Base-by-base conservation (phyloP, 2,113 vertebrate genomes). In the Monarcha castaneiventris region DNA sequence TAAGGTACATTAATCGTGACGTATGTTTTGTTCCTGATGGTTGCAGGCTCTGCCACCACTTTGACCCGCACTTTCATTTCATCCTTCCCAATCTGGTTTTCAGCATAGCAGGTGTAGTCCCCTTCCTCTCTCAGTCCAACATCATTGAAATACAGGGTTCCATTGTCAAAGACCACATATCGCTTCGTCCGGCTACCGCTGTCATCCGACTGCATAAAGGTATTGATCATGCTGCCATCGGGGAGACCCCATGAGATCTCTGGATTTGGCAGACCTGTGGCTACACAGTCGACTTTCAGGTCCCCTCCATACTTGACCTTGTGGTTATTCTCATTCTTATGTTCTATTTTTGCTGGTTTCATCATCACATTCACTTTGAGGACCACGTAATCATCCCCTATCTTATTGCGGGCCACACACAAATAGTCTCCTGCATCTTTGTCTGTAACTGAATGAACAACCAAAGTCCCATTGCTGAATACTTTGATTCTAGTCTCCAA, bases 161-260 rank as follows among this genome's bases (percentile, higher is more conserved):
- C 99, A 9, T 99, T 99, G 94, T 98, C 87, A 20, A 99, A 99
- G 22, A 99, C 98, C 46, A 98, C 98, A 1, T 98, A 99, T 66
- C 99, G 98, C 74, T 98, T 98, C 2, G 95, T 96, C 21, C 98
- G 98, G 26, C 96, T 97, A 6, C 98, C 97, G 0, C 96, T 87
- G 62, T 97, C 97, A 9, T 98, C 98, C 0, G 97, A 95, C 68
- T 98, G 98, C 97, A 98, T 96, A 46, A 98, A 90, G 2, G 97
- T 97, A 96, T 98, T 98, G 52, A 99, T 97, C 98, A 98, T 98
- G 52, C 99, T 99, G 11, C 99, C 99, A 16, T 99, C 99, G 0
- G 99, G 99, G 5, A 99, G 97, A 23, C 98, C 96, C 99, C 99
- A 99, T 43, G 98, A 98, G 93, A 99, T 99, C 79, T 99, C 98